A percentile compares a stretch with the other conserved stretches of the same genome.
These are phyloP conservation scores for Ailurus styani DNA, from an alignment of 2,113 vertebrate species.

Conservation along the genomic window DNA sequence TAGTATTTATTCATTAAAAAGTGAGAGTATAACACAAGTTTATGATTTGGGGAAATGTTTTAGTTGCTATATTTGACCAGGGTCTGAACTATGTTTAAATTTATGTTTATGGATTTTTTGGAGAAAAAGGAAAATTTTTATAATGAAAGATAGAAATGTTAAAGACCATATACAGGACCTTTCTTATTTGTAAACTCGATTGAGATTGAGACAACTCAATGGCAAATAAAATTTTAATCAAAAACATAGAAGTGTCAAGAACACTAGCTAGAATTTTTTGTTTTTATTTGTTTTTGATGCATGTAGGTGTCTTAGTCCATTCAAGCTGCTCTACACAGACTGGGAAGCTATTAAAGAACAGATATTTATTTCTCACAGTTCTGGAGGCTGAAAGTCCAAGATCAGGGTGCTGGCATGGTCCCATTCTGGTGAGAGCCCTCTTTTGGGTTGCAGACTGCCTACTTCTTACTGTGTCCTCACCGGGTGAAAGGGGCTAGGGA, in stretches of 20 bases:
- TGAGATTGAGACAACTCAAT: not conserved
- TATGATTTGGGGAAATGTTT: not conserved
- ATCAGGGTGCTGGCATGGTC: fast-evolving
- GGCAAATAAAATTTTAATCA: not conserved
- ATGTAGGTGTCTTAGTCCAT: not conserved
- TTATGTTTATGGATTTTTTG: not conserved
- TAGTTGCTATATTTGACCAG: not conserved
- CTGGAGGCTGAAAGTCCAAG: not conserved
- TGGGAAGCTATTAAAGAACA: not conserved
- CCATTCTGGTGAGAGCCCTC: not conserved
- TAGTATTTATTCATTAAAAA: not conserved
- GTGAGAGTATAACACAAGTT: not conserved
- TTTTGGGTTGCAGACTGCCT: not conserved
- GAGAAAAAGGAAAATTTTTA: not conserved
- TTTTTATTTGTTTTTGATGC: not conserved
- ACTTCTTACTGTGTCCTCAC: not conserved
- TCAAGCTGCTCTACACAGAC: not conserved
- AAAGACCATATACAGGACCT: not conserved
- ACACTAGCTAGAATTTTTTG: not conserved
- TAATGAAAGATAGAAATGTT: not conserved
- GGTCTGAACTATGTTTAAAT: not conserved
- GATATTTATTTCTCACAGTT: not conserved
- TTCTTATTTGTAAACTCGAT: not conserved
- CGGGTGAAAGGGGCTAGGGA: not conserved
- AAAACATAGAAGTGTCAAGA: not conserved